These are phyloP conservation scores for Synanthedon andrenaeformis DNA, from an alignment of 2,888 invertebrate genomes.

Conservation along the genomic window DNA sequence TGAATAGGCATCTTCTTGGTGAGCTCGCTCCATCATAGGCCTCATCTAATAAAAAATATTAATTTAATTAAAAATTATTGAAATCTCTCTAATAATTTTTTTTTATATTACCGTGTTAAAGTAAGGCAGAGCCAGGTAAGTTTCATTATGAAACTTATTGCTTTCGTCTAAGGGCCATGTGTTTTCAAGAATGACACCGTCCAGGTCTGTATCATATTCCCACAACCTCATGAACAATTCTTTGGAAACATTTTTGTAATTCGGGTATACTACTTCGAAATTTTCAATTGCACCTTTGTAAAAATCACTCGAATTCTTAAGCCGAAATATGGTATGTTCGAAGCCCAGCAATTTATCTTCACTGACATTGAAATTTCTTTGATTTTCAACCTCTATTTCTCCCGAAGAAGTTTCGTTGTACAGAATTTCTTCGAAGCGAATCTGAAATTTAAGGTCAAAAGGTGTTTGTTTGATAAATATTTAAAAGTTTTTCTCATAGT, in stretches of 20 bases:
- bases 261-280: slow-evolving; percentile 35
- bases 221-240: slow-evolving; percentile 34
- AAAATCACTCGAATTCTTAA: slow-evolving; percentile 13
- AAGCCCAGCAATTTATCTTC: slow-evolving; percentile 18
- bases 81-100: too few species aligned
- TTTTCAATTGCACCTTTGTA: slow-evolving; percentile 30
- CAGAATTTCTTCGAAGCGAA: slow-evolving; percentile 15
- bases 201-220: slow-evolving; percentile 25
- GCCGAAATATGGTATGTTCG: slow-evolving; percentile 21
- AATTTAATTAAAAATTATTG: too few species aligned
- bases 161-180: slow-evolving; percentile 67
- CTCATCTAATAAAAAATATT: too few species aligned
- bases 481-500: too few species aligned
- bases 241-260: slow-evolving; percentile 22
- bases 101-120: slow-evolving; percentile 61
- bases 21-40: too few species aligned
- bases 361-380: slow-evolving; percentile 4
- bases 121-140: slow-evolving; percentile 51
- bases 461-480: not conserved
- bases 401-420: slow-evolving; percentile 4
- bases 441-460: slow-evolving; percentile 18
- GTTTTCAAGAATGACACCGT: slow-evolving; percentile 63
- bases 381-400: slow-evolving; percentile 8
- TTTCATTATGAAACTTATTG: slow-evolving; percentile 35
- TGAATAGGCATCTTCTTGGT: too few species aligned